phyloP scores from a whole-genome alignment of 37 sponge, comb jelly and placozoan species.

The Beroe forskalii region DNA sequence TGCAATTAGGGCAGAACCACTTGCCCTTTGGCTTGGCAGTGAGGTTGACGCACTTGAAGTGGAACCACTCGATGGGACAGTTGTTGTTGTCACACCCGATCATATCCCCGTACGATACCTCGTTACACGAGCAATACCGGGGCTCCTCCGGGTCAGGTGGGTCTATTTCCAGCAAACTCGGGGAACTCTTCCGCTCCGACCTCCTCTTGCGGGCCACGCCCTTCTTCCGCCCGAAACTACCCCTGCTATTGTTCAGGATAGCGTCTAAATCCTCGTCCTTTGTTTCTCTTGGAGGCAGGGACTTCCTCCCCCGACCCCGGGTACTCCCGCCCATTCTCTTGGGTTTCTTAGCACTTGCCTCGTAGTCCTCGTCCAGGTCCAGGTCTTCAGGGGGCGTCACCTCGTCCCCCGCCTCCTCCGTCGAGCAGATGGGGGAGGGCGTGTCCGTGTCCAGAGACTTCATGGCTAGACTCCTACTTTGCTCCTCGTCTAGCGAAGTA shows the following conservation, averaged over 20 bases:
- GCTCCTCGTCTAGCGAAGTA: constrained; percentile 11
- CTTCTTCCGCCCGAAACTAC: not conserved
- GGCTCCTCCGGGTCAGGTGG: constrained; percentile 50
- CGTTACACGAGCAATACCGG: constrained; percentile 55
- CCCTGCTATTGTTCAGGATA: not conserved
- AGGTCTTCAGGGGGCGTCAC: not conserved
- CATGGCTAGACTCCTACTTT: not conserved
- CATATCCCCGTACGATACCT: constrained; percentile 86
- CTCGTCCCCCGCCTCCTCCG: not conserved
- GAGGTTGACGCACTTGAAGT: constrained; percentile 88
- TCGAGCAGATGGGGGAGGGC: constrained; percentile 51
- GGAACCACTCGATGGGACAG: constrained; percentile 92
- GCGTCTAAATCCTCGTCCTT: constrained; percentile 49
- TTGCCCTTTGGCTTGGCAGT: constrained; percentile 89
- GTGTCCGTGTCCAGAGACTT: constrained; percentile 47
- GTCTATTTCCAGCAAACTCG: constrained; percentile 16
- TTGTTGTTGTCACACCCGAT: constrained; percentile 95
- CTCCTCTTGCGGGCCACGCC: not conserved
- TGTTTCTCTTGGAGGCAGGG: not conserved
- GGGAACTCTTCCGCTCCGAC: constrained; percentile 42
- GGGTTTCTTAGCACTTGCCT: not conserved
- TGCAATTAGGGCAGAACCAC: constrained; percentile 72
- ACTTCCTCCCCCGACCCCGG: constrained; percentile 57
- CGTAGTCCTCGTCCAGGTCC: constrained; percentile 25
- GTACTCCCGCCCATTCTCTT: constrained; percentile 14